Percentiles rank a stretch among this genome's conserved stretches.
Conservation (phyloP, 2,797 vertebrate genomes). For the Balearica regulorum region DNA sequence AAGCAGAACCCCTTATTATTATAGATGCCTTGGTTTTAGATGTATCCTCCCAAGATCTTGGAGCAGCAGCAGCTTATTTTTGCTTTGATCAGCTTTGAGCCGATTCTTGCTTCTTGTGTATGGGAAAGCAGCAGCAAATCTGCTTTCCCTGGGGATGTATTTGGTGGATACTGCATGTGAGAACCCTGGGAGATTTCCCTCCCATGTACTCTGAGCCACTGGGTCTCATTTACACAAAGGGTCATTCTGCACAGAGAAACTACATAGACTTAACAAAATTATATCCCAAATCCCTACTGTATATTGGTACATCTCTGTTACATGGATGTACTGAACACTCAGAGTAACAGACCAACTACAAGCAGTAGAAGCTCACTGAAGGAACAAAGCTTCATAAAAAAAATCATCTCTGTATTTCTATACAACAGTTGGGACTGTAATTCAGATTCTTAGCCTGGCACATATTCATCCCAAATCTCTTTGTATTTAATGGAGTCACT, state of each 20-base stretch:
- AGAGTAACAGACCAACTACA: neutral
- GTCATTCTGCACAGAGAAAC: neutral
- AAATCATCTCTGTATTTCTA: neutral
- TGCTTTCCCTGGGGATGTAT: neutral
- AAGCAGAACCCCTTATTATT: constrained; percentile 30
- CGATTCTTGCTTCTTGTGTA: constrained; percentile 10
- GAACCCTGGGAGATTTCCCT: constrained; percentile 6
- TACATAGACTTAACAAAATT: neutral
- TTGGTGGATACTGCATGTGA: neutral
- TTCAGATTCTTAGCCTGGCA: neutral
- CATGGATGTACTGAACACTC: neutral
- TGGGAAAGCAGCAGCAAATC: constrained; percentile 19
- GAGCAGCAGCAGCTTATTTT: constrained; percentile 30
- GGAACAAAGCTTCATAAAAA: neutral
- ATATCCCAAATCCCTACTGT: neutral
- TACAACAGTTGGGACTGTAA: neutral
- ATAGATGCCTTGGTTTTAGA: constrained; percentile 15
- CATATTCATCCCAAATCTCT: neutral
- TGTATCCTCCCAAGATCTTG: constrained; percentile 37
- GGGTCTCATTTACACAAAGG: neutral
- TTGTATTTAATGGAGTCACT: neutral
- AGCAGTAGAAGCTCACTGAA: neutral
- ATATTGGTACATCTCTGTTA: neutral
- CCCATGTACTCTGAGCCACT: neutral
- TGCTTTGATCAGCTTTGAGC: constrained; percentile 37